Base-by-base conservation (phyloP, 2,113 vertebrate genomes). In the Ceyx cyanopectus region DNA sequence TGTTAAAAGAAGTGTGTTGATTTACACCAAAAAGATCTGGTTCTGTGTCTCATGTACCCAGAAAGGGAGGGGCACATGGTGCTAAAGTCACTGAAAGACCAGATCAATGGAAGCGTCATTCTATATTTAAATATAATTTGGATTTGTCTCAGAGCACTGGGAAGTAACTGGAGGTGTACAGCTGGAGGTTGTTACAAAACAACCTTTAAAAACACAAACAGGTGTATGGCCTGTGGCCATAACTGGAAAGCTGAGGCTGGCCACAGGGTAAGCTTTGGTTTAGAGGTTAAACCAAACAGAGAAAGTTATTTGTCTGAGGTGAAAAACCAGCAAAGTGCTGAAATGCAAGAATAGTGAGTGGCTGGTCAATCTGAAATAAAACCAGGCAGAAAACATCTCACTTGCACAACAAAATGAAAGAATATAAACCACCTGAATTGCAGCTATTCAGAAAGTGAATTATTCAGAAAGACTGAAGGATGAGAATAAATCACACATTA, bases 401-500 rank as follows among this genome's bases (percentile, higher is more conserved):
- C 66, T 54, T 67, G 63, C 75, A 85, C 56, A 62, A 74, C 75
- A 91, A 80, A 92, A 89, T 32, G 79, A 66, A 77, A 4, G 2
- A 80, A 70, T 3, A 60, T n/a, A 85, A 87, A 73, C 63, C 60
- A 89, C 78, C 86, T 73, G 60, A 89, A 91, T 15, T 79, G 85
- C 87, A 85, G 87, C 89, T 77, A 48, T 73, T 80, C 81, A 72
- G 75, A 89, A 87, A 92, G 89, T 93, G 89, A 95, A 94, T 93
- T 89, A 95, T 94, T 89, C 87, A 87, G 87, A 53, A 87, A 86
- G 81, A 86, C 48, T 43, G 43, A 82, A 85, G 76, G 65, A 77
- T 56, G 81, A 70, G 79, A 75, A 92, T 96, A 94, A 96, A 95
- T 94, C 94, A 91, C 30, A 37, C 72, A 91, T 89, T 94, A 96